Base-by-base conservation (phyloP, 2,888 invertebrate genomes). In the Hypsopygia costalis region DNA sequence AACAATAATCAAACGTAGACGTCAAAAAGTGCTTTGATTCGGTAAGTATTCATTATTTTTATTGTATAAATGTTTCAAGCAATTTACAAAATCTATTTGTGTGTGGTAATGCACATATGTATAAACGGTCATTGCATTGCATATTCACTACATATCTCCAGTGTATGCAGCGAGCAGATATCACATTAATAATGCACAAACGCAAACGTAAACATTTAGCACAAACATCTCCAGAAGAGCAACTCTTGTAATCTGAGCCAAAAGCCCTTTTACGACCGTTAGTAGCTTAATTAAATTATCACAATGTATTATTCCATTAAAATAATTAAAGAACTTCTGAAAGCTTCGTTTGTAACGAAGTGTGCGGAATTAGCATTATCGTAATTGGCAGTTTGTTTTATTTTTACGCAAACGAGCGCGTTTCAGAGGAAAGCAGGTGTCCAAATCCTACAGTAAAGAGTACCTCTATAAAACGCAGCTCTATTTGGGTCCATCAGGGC, bases 221-320 rank as follows among this genome's bases (percentile, higher is more conserved):
- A 47, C 47, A 46, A 48, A 46, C 49, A 47, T 34, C n/a, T 8
- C 16, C 22, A 35, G 32, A 34, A 39, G 33, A 31, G 11, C 46
- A 46, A 46, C 47, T 54, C 47, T 44, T 49, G 47, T 49, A 47
- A 51, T 50, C 43, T 44, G 46, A 43, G 43, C 58, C 50, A 58
- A 62, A 58, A 59, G 60, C 52, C 60, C 56, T 39, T 62, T 66
- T 62, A 65, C 56, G 64, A 63, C 59, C 59, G 57, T 62, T 66
- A 65, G 58, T 59, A 51, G 53, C 62, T 60, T 67, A 70, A 78
- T 77, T 65, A 55, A 68, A 66, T 74, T 72, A 79, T 70, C 64
- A 64, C 58, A 58, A 69, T 65, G 60, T 66, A 66, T 69, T 64
- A 69, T 61, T 65, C 70, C 69, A 76, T 77, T 79, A 74, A 47